Percentiles rank a stretch among this genome's conserved stretches.
Conservation (phyloP, 2,113 vertebrate species). For the Tricholaema leucomelas region DNA sequence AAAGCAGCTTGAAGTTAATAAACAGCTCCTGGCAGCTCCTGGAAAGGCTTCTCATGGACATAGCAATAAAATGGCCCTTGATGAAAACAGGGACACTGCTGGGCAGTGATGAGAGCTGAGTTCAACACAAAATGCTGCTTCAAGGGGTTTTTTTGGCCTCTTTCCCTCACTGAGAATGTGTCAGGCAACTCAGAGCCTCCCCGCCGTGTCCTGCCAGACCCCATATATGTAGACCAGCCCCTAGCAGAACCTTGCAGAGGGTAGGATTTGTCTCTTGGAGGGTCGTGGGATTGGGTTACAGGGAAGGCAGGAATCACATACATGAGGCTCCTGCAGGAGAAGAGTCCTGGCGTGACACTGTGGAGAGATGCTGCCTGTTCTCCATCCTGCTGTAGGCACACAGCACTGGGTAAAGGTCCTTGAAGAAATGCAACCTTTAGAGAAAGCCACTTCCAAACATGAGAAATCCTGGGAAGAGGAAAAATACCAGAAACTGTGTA, state of each 20-base stretch:
- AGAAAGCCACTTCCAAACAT: neutral
- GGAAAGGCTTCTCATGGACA: neutral
- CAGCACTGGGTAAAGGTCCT: neutral
- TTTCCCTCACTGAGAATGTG: neutral
- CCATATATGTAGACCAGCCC: neutral
- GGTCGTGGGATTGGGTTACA: neutral
- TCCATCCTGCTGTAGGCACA: neutral
- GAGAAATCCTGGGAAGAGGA: neutral
- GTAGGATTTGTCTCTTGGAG: neutral
- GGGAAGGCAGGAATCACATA: neutral
- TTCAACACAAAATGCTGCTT: neutral
- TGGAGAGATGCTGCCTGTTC: neutral
- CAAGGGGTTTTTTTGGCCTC: neutral
- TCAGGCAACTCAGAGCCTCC: neutral
- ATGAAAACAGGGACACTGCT: neutral
- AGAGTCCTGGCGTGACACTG: neutral
- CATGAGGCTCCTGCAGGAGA: neutral
- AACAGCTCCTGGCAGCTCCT: neutral
- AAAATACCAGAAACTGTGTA: neutral
- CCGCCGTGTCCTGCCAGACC: neutral
- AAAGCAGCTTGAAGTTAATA: neutral
- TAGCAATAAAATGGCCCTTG: neutral
- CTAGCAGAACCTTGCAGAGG: rapidly evolving
- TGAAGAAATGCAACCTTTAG: neutral
- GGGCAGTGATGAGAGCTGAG: neutral